phyloP scores from a whole-genome alignment of 2,113 vertebrate species.

The Syngnathus typhle region DNA sequence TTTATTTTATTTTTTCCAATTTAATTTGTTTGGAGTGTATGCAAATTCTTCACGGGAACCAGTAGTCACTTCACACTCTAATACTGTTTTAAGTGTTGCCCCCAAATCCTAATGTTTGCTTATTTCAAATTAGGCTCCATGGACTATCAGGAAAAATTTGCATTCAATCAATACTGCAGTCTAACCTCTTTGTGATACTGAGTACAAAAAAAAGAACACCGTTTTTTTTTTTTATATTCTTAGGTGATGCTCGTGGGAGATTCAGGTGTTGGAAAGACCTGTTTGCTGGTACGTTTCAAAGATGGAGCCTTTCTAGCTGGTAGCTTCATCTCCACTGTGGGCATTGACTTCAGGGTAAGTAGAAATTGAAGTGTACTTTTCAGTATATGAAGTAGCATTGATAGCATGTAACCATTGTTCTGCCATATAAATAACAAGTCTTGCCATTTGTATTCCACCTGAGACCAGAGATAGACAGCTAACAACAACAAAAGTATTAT shows the following conservation, averaged over 20 bases:
- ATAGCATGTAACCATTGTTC: too few species aligned
- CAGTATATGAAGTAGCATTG: too few species aligned
- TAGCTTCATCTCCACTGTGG: constrained; percentile 95
- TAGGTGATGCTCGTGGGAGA: constrained; percentile 98
- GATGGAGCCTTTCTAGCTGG: constrained; percentile 92
- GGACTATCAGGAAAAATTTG: neutral
- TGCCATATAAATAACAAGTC: too few species aligned
- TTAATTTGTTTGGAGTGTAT: constrained; percentile 14
- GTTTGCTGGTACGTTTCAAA: constrained; percentile 89
- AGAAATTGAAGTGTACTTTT: too few species aligned
- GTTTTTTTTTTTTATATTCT: constrained; percentile 15
- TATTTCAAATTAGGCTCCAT: neutral
- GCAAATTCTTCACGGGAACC: constrained; percentile 17
- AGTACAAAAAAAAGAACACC: neutral
- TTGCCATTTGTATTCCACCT: too few species aligned
- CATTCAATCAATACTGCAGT: neutral
- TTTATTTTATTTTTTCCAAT: too few species aligned
- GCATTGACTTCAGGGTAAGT: constrained; percentile 92
- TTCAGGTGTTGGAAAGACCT: constrained; percentile 77
- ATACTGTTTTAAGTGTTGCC: neutral
- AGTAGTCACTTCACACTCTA: constrained; percentile 17
- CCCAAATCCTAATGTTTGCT: constrained; percentile 6
- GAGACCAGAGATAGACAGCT: too few species aligned
- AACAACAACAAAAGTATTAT: too few species aligned
- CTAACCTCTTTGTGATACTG: neutral